Conservation (phyloP, 2,113 vertebrate genomes). For the Pelmatolapia mariae region DNA sequence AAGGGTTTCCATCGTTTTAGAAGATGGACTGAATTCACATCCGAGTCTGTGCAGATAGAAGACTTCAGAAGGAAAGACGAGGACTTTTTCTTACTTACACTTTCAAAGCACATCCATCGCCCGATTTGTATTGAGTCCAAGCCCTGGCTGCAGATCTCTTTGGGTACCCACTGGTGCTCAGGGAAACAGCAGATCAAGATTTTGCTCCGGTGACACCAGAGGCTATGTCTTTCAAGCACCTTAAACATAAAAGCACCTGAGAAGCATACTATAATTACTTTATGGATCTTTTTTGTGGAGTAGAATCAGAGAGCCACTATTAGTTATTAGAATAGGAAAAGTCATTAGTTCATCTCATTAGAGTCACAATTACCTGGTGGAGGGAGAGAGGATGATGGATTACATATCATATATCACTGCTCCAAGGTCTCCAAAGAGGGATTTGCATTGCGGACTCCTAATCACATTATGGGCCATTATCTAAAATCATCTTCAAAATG, state of each 20-base stretch:
- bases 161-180: neutral
- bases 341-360: conserved; percentile 66
- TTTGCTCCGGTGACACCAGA: neutral
- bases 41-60: neutral
- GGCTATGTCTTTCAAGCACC: neutral
- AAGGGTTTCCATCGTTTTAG: neutral
- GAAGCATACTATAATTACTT: conserved; percentile 45
- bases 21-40: neutral
- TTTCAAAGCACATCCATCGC: conserved; percentile 1
- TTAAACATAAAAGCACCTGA: conserved; percentile 24
- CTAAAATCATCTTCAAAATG: neutral
- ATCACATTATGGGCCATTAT: neutral
- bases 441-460: neutral
- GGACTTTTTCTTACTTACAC: neutral
- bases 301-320: conserved; percentile 12
- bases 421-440: neutral
- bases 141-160: neutral
- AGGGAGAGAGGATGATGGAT: conserved; percentile 31
- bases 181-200: neutral
- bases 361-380: conserved; percentile 46
- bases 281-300: neutral
- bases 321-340: conserved; percentile 39
- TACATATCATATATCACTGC: conserved; percentile 29
- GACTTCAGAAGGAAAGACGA: neutral
- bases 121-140: neutral